Base-by-base conservation (phyloP, 2,113 vertebrate genomes). In the Myotis brandtii region DNA sequence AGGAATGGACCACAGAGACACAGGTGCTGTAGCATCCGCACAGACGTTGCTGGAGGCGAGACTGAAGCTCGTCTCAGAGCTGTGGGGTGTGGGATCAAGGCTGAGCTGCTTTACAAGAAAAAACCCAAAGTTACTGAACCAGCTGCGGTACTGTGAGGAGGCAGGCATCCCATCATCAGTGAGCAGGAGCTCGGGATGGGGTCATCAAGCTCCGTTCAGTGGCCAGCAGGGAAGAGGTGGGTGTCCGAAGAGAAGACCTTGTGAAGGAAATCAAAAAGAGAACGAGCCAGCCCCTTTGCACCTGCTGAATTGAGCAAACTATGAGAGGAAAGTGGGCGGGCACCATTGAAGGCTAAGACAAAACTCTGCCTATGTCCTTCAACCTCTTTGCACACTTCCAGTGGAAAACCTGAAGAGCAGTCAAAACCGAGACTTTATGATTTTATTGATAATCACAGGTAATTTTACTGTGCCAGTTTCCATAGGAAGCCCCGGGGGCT, bases 11-110 rank as follows among this genome's bases (percentile, higher is more conserved):
- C 87, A 99, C 99, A 0, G 99, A 99, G 96, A 99, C 99, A 7
- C 99, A 99, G 96, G 99, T 99, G 93, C 98, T 98, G 99, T 99
- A 94, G 99, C 99, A 3, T 99, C 99, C 3, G 99, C 99, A 73
- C 99, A 99, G 97, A 99, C 99, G 96, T 99, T 99, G 76, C 98
- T 99, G 94, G 99, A 99, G 87, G 99, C 99, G 97, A 98, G 99
- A 92, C 98, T 99, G 79, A 99, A 98, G 87, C 99, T 99, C 0
- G 67, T 99, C 23, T 96, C 99, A 0, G 99, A 99, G 96, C 98
- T 99, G 8, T 99, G 99, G 99, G 98, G 99, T 25, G 98, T 99
- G 99, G 99, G 54, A 99, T 99, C 92, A 99, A 99, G 99, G 99
- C 99, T 8, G 99, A 99, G 94, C 97, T 99, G 82, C 98, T 99